These are phyloP conservation scores for Pan troglodytes DNA, from an alignment of 2,113 vertebrate species.

Conservation along the genomic window DNA sequence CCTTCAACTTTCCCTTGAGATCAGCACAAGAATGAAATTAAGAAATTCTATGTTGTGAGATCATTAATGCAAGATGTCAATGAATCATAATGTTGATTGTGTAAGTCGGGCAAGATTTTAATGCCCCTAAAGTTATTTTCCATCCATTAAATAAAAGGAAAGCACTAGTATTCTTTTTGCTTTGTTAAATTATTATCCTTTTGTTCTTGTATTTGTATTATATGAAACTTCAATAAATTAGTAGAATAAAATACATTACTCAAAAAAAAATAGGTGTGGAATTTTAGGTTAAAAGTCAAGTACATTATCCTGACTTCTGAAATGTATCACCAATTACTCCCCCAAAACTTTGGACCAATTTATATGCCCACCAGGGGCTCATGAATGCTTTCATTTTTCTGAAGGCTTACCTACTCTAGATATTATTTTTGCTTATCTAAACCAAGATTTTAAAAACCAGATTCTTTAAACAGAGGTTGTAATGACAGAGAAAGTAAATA, in stretches of 20 bases:
- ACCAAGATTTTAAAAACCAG: not conserved
- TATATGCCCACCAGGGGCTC: not conserved
- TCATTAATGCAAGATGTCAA: not conserved
- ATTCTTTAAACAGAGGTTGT: not conserved
- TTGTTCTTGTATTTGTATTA: slow-evolving; percentile 8
- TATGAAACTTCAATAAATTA: not conserved
- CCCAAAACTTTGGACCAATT: not conserved
- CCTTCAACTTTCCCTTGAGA: not conserved
- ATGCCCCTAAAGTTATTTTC: slow-evolving; percentile 26
- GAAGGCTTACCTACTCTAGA: not conserved
- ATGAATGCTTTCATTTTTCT: not conserved
- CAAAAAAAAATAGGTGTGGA: not conserved
- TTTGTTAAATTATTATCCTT: not conserved
- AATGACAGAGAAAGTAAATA: not conserved
- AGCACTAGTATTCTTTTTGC: not conserved
- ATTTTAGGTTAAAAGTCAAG: not conserved
- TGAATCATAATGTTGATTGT: slow-evolving; percentile 23
- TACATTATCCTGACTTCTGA: not conserved
- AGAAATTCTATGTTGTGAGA: not conserved
- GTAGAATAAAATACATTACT: too few relatives aligned
- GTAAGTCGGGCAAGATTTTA: not conserved
- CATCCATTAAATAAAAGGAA: slow-evolving; percentile 10
- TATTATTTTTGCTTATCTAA: not conserved
- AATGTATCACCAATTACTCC: not conserved
- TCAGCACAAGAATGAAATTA: slow-evolving; percentile 15